Evolutionary conservation across 2,888 invertebrate species (phyloP).

Genomic region (Erebia aethiops): DNA sequence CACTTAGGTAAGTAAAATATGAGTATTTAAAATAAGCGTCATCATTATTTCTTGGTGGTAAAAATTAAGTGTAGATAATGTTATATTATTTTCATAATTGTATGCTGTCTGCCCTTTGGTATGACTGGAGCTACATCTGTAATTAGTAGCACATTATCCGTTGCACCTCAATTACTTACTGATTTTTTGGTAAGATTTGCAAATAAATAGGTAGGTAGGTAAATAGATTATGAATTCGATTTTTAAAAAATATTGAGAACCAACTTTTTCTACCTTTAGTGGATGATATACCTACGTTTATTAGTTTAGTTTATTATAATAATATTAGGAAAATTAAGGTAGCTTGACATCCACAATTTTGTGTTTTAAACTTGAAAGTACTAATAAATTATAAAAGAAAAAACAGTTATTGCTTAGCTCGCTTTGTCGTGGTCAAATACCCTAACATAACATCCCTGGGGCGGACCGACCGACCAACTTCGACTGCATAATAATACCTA

Average conservation of each 20-base stretch:
- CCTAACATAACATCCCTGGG: slow-evolving; percentile 53
- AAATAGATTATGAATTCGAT: not conserved
- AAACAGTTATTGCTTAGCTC: not conserved
- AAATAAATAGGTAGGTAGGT: not conserved
- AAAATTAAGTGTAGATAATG: slow-evolving; percentile 23
- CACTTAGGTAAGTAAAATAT: not conserved
- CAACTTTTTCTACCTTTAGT: no score
- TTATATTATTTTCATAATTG: slow-evolving; percentile 23
- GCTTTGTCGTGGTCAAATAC: slow-evolving; percentile 42
- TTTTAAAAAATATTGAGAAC: no score
- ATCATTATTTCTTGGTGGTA: slow-evolving; percentile 13
- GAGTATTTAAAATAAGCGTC: slow-evolving; percentile 32
- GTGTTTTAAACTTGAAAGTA: not conserved
- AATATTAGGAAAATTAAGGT: not conserved
- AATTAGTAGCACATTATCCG: slow-evolving; percentile 19
- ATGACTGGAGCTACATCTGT: slow-evolving; percentile 23
- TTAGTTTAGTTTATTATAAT: not conserved
- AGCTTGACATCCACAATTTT: not conserved
- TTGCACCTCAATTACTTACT: not conserved
- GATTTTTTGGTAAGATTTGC: slow-evolving; percentile 7
- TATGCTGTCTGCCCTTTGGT: slow-evolving; percentile 16
- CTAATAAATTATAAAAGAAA: not conserved
- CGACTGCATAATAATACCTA: slow-evolving; percentile 61
- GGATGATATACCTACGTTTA: not conserved
- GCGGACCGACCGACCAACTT: slow-evolving; percentile 51